Evolutionary conservation across 2,113 vertebrate species (phyloP).

Genomic region (Grammomys surdaster): DNA sequence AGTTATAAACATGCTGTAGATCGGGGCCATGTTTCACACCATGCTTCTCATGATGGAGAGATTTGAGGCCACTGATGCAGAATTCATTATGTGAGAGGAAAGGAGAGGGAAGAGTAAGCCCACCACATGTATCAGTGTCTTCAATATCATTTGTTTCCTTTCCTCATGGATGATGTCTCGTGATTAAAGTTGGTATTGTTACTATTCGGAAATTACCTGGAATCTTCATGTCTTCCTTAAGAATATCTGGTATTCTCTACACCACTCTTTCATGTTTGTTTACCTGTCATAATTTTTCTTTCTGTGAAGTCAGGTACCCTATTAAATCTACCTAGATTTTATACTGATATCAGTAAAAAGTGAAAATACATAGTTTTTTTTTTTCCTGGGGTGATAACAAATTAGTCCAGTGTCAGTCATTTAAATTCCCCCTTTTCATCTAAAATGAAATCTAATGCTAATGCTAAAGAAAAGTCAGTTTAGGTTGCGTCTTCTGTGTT

Average conservation of each 20-base stretch:
- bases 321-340: not conserved
- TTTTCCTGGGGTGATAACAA: not conserved
- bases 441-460: not conserved
- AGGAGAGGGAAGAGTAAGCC: not conserved
- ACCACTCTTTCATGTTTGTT: not conserved
- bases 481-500: not conserved
- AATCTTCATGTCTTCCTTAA: not conserved
- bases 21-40: not conserved
- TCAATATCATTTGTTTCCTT: not conserved
- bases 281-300: not conserved
- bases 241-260: not conserved
- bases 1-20: not conserved
- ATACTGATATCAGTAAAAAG: not conserved
- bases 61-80: not conserved
- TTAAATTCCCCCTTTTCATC: not conserved
- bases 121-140: not conserved
- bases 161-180: not conserved
- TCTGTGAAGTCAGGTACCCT: not conserved
- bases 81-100: not conserved
- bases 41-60: not conserved
- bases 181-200: not conserved
- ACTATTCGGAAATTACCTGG: not conserved
- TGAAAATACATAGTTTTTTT: not conserved
- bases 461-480: slow-evolving; percentile 14
- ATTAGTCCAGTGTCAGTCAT: not conserved